These are phyloP conservation scores for Drosophila limbata DNA, from an alignment of 2,888 invertebrate genomes.

Conservation along the genomic window DNA sequence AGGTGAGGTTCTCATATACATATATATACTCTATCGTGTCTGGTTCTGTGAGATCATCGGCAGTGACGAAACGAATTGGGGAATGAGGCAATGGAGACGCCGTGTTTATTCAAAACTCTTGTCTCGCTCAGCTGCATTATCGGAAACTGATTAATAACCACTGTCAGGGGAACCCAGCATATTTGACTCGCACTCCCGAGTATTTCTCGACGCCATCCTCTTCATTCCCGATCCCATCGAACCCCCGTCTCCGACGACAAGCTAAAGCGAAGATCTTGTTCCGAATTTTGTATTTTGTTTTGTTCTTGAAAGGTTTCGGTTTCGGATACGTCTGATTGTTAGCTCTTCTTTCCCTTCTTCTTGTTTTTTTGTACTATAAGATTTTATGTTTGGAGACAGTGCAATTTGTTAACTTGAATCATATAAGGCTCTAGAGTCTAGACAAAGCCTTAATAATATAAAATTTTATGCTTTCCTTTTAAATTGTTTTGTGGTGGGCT, in stretches of 20 bases:
- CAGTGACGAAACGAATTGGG: constrained; percentile 6
- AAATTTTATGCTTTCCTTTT: constrained; percentile 26
- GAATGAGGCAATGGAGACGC: not conserved
- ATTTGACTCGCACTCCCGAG: constrained; percentile 39
- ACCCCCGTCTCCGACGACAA: constrained; percentile 39
- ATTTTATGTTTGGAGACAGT: constrained; percentile 66
- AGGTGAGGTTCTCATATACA: constrained; percentile 6
- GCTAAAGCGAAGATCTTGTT: constrained; percentile 70
- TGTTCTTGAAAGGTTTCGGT: constrained; percentile 56
- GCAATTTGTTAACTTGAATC: constrained; percentile 75
- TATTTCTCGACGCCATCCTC: constrained; percentile 13
- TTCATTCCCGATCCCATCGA: constrained; percentile 13
- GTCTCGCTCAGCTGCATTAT: constrained; percentile 78
- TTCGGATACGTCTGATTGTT: constrained; percentile 47
- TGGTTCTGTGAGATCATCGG: constrained; percentile 57
- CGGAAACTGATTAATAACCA: constrained; percentile 84
- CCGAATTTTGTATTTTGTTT: constrained; percentile 67
- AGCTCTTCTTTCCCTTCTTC: constrained; percentile 35
- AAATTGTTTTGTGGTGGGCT: constrained; percentile 6
- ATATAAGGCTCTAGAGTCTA: constrained; percentile 80
- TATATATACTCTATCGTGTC: constrained; percentile 8
- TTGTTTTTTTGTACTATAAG: constrained; percentile 14
- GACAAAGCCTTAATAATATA: constrained; percentile 75
- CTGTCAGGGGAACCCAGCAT: constrained; percentile 72
- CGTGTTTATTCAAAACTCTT: constrained; percentile 70